Evolutionary conservation across 2,797 vertebrate species (phyloP), one percentile per base, ranked within the genome.

Genomic region (Cygnus olor): DNA sequence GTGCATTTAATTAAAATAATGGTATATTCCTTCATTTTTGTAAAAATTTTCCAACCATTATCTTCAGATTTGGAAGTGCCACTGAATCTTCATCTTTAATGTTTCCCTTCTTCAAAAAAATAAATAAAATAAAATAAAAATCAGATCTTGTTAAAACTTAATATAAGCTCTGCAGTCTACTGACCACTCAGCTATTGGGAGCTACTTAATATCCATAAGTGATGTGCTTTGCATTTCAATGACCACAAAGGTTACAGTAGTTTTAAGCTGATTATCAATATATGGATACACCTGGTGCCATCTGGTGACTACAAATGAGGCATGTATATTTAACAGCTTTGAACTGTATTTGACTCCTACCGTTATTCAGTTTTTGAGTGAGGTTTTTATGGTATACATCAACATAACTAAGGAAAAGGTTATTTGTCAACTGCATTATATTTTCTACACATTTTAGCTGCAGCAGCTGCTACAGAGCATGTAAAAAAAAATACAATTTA

Each of bases 161-260:
- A 21, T 51, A 20, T 60, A n/a, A 66, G 51, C 12, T 70, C 49
- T 79, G 2, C 57, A 21, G 19, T 70, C 21, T 44, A 11, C 17
- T 40, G 40, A 57, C 40, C 14, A 20, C n/a, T 73, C 61, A 71
- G 24, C n/a, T 57, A 1, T 16, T 42, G 30, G 11, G 7, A 19
- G 82, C 15, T 47, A 19, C 21, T 13, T 36, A 44, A 64, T 12
- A n/a, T 22, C 16, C 1, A 0, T 28, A 5, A 0, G 0, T 57
- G 42, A 71, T 58, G 27, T 32, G 49, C 49, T 60, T 65, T 94
- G 8, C 27, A 32, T 80, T 80, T 85, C 27, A 9, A 71, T 53
- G 38, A 38, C 6, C 10, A 3, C 7, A 4, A 8, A 2, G 15
- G 8, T 85, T 93, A 25, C 42, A 32, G 7, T 38, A 15, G 10